Percentiles rank a stretch among this genome's conserved stretches.
phyloP scores from a whole-genome alignment of 2,797 vertebrate genomes.

The Myotis planiceps region DNA sequence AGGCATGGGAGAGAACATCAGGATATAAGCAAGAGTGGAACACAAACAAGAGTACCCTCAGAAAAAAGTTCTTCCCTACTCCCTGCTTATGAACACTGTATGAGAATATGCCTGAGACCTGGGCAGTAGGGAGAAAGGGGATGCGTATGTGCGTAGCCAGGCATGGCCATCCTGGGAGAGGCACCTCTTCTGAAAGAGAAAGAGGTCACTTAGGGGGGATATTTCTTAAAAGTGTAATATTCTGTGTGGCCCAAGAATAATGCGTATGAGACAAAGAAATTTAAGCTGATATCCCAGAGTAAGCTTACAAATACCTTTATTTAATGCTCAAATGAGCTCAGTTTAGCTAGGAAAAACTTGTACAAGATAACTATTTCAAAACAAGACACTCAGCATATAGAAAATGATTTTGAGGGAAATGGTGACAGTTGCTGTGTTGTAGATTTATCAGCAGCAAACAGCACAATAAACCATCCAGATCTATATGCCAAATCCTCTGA shows the following conservation, averaged over 20 bases:
- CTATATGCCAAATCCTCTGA: conserved; percentile 12
- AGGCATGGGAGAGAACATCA: background rate
- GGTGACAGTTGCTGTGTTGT: background rate
- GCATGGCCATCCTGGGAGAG: background rate
- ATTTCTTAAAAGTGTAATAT: background rate
- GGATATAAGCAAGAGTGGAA: background rate
- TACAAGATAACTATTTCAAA: background rate
- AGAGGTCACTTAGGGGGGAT: background rate
- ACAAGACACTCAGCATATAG: background rate
- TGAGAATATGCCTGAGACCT: background rate
- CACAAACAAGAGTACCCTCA: background rate
- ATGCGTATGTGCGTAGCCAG: background rate
- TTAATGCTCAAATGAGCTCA: conserved; percentile 20
- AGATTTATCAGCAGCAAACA: conserved; percentile 64
- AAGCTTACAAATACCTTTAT: background rate
- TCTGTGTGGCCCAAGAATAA: background rate
- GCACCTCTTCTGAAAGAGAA: background rate
- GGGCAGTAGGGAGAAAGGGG: background rate
- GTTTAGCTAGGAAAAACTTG: conserved; percentile 15
- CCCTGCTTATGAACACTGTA: background rate
- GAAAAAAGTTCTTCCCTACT: background rate
- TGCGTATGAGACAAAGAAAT: background rate
- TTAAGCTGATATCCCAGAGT: background rate
- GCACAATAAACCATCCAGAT: conserved; percentile 51
- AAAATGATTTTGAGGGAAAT: conserved; percentile 31